Base-by-base conservation (phyloP, 2,113 vertebrate genomes). In the Carlito syrichta region DNA sequence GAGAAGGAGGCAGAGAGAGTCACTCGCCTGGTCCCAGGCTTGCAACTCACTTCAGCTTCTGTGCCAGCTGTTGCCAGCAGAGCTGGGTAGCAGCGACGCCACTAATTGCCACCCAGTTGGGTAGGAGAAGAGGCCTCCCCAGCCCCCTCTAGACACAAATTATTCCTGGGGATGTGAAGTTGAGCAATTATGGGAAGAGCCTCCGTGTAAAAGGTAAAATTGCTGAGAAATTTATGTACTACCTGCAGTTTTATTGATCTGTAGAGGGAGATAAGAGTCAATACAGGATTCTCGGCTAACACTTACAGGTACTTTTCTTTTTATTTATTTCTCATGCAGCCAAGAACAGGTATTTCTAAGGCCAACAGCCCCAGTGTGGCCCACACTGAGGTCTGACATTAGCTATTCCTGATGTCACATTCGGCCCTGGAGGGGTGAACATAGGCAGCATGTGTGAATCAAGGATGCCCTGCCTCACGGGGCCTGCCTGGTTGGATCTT, bases 181-280 rank as follows among this genome's bases (percentile, higher is more conserved):
- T 96, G 91, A 94, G 93, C 94, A 96, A 94, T 97, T 97, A 97
- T 19, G 78, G 96, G 91, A 94, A 96, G 94, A 96, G 86, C 74
- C 69, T 97, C 85, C 30, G 35, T 91, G 95, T 97, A 96, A 97
- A 97, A 97, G 97, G 96, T 96, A 96, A 96, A 97, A 96, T 98
- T 94, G 97, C 97, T 97, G 93, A 97, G 97, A 97, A 98, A 97
- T 98, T 95, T 95, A 97, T 97, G 94, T 97, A 96, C 97, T 97
- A 94, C 96, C 95, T 96, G 95, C 95, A 96, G 96, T 95, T 98
- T 98, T 97, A 97, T 97, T 98, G 96, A 97, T 97, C 96, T 97
- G 95, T 92, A 92, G 96, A 97, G 97, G 89, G 95, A 98, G 96
- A 89, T 97, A 96, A 98, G 97, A 97, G 97, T 97, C 97, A 97